Conservation (phyloP, 2,888 invertebrate species). For the Andrena praecox region DNA sequence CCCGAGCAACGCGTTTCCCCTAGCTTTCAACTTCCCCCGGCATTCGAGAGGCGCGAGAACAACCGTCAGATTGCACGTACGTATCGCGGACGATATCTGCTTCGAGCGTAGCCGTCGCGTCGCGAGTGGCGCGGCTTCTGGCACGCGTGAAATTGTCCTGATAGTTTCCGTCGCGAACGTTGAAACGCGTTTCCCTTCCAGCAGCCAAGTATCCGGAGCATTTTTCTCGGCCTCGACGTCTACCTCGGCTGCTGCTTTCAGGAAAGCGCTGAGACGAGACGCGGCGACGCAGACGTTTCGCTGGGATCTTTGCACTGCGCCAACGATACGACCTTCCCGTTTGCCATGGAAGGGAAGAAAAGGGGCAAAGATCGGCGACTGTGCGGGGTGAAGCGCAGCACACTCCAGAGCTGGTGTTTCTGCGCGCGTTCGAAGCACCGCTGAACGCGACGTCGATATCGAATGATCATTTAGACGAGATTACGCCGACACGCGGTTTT, state of each 20-base stretch:
- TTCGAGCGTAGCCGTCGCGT: constrained; percentile 21
- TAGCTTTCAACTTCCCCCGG: not conserved
- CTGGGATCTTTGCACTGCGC: constrained; percentile 34
- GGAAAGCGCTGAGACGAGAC: not conserved
- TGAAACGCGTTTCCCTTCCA: constrained; percentile 6
- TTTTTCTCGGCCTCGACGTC: constrained; percentile 27
- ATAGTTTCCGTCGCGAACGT: constrained; percentile 31
- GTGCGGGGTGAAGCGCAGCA: too few relatives aligned
- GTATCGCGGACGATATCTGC: not conserved
- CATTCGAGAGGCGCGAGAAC: not conserved
- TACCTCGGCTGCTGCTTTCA: constrained; percentile 23
- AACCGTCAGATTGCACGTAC: not conserved
- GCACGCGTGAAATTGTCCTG: constrained; percentile 39
- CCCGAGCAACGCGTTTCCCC: not conserved
- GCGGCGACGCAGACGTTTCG: not conserved
- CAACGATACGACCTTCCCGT: constrained; percentile 1
- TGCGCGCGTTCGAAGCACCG: too few relatives aligned
- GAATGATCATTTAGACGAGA: constrained; percentile 26
- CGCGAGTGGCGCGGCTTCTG: not conserved
- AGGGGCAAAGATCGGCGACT: not conserved
- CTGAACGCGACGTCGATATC: not conserved
- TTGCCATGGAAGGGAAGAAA: not conserved
- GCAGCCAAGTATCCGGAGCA: not conserved
- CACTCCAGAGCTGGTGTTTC: too few relatives aligned
- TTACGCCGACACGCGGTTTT: constrained; percentile 22